Conservation (phyloP, 2,113 vertebrate species). For the Coreoperca whiteheadi region DNA sequence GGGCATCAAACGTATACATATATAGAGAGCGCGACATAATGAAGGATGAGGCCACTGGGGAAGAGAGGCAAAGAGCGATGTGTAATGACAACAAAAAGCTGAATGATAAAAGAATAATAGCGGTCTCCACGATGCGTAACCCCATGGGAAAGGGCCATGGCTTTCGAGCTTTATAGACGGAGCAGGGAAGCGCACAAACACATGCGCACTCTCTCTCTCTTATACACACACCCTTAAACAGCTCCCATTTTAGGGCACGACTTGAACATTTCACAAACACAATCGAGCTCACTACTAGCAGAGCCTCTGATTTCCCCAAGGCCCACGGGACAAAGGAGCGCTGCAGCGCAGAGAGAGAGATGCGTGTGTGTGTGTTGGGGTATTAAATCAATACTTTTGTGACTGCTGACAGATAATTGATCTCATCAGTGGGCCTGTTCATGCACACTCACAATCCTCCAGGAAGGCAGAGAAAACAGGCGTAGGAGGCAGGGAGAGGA, state of each 20-base stretch:
- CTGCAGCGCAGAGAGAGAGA: slow-evolving; percentile 40
- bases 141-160: slow-evolving; percentile 11
- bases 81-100: slow-evolving; percentile 63
- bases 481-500: slow-evolving; percentile 38
- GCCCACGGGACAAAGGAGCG: slow-evolving; percentile 47
- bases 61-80: slow-evolving; percentile 37
- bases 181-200: slow-evolving; percentile 1
- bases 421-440: slow-evolving; percentile 73
- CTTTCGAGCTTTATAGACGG: slow-evolving; percentile 38
- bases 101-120: slow-evolving; percentile 65
- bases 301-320: slow-evolving; percentile 67
- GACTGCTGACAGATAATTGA: slow-evolving; percentile 78
- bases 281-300: slow-evolving; percentile 47
- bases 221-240: slow-evolving; percentile 47
- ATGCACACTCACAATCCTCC: slow-evolving; percentile 75
- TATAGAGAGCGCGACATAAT: slow-evolving; percentile 18
- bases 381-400: slow-evolving; percentile 77
- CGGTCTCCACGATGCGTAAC: slow-evolving; percentile 21
- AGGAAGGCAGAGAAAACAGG: slow-evolving; percentile 43
- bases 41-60: slow-evolving; percentile 35
- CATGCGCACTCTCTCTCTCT: slow-evolving; percentile 18
- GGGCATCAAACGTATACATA: slow-evolving; percentile 4
- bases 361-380: not conserved
- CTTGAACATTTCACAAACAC: slow-evolving; percentile 64
- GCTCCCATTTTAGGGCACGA: slow-evolving; percentile 55